These are phyloP conservation scores for Ylistrum balloti DNA, from an alignment of 1,140 invertebrate species.

Conservation along the genomic window DNA sequence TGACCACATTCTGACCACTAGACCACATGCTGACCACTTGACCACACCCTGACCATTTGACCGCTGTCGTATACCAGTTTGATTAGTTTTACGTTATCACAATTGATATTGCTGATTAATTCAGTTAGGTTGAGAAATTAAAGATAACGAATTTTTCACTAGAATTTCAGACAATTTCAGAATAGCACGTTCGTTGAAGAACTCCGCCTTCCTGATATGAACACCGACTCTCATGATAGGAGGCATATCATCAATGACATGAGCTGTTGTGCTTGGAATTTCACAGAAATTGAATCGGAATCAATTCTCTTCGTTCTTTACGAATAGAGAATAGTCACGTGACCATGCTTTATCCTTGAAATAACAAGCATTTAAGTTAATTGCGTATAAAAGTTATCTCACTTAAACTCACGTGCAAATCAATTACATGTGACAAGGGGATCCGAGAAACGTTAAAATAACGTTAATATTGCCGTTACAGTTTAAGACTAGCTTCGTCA, in stretches of 20 bases:
- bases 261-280: not conserved
- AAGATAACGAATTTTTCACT: not conserved
- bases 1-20: too few relatives aligned
- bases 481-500: not conserved
- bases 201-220: not conserved
- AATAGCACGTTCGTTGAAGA: not conserved
- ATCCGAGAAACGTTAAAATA: not conserved
- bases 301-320: not conserved
- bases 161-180: not conserved
- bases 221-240: not conserved
- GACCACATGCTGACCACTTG: too few relatives aligned
- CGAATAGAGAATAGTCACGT: not conserved
- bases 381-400: conserved; percentile 35
- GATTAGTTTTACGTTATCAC: too few relatives aligned
- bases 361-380: conserved; percentile 34
- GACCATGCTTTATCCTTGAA: not conserved
- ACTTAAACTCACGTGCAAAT: conserved; percentile 21
- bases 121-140: not conserved
- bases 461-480: not conserved
- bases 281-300: not conserved
- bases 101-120: not conserved
- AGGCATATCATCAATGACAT: not conserved
- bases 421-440: conserved; percentile 9
- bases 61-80: too few relatives aligned
- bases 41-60: too few relatives aligned